Evolutionary conservation across 2,888 invertebrate species (phyloP).

Genomic region (Clitarchus hookeri): DNA sequence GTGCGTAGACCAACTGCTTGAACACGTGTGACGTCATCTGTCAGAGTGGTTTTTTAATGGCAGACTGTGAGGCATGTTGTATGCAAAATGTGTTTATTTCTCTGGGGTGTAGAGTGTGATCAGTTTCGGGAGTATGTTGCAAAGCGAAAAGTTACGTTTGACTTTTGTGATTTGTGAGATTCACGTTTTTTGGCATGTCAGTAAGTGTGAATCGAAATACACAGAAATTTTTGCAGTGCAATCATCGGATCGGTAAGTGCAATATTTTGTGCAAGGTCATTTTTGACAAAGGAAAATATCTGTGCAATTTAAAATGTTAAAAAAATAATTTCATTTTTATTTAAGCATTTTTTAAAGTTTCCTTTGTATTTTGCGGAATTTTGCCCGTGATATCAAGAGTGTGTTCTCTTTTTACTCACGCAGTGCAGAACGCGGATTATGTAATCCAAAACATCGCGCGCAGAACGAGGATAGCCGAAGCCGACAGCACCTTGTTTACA

Average conservation of each 20-base stretch:
- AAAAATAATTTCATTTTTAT: not conserved
- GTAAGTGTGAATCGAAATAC: not conserved
- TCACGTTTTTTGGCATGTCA: not conserved
- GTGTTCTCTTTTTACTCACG: not conserved
- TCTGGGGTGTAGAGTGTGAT: constrained; percentile 6
- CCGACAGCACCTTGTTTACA: not conserved
- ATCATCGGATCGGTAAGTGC: not conserved
- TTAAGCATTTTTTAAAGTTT: not conserved
- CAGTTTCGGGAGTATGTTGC: constrained; percentile 22
- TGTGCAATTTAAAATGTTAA: not conserved
- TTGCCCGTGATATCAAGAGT: not conserved
- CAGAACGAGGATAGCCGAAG: constrained; percentile 7
- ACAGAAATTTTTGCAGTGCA: not conserved
- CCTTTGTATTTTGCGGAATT: not conserved
- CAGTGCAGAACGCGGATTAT: not conserved
- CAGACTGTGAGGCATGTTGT: not conserved
- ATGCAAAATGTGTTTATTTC: constrained; percentile 24
- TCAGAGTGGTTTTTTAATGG: constrained; percentile 17
- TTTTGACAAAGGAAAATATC: not conserved
- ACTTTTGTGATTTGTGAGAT: not conserved
- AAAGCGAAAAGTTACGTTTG: not conserved
- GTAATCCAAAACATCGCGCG: constrained; percentile 14
- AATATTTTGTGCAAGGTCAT: constrained; percentile 8
- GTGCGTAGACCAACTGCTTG: too few species aligned
- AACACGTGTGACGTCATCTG: constrained; percentile 20